A percentile compares a stretch with the other conserved stretches of the same genome.
Evolutionary conservation across 2,797 vertebrate genomes (phyloP).

Genomic region (Enteromius trimaculatus): DNA sequence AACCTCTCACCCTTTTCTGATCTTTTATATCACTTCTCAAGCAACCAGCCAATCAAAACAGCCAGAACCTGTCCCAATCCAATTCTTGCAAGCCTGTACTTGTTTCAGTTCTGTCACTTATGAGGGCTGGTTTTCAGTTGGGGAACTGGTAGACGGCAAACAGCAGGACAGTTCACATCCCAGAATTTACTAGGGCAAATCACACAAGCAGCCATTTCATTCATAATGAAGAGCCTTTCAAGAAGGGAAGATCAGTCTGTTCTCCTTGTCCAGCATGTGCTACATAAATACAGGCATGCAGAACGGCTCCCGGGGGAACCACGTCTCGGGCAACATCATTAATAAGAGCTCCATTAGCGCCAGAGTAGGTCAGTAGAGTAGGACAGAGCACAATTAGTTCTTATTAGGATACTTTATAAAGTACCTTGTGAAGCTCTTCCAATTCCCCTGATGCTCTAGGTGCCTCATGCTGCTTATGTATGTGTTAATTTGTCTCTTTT

Average conservation of each 20-base stretch:
- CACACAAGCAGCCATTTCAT: neutral
- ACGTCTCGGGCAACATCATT: neutral
- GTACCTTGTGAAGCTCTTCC: neutral
- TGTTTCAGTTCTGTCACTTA: neutral
- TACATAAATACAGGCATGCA: neutral
- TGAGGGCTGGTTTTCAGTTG: neutral
- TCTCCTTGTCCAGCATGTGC: constrained; percentile 1
- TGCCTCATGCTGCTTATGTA: neutral
- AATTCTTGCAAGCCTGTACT: neutral
- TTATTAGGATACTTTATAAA: neutral
- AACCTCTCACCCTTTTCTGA: neutral
- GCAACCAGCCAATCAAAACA: neutral
- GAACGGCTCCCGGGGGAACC: neutral
- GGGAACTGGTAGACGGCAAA: neutral
- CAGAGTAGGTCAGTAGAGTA: constrained; percentile 34
- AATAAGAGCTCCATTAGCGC: constrained; percentile 14
- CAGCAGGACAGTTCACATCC: neutral
- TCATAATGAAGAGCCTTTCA: neutral
- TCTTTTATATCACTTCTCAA: neutral
- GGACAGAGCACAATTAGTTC: constrained; percentile 21
- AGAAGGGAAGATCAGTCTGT: neutral
- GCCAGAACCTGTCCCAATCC: neutral
- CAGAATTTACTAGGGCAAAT: neutral
- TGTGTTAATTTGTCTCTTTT: neutral
- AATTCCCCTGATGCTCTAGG: neutral